Conservation (phyloP, 2,113 vertebrate species). For the Sclerurus mexicanus region DNA sequence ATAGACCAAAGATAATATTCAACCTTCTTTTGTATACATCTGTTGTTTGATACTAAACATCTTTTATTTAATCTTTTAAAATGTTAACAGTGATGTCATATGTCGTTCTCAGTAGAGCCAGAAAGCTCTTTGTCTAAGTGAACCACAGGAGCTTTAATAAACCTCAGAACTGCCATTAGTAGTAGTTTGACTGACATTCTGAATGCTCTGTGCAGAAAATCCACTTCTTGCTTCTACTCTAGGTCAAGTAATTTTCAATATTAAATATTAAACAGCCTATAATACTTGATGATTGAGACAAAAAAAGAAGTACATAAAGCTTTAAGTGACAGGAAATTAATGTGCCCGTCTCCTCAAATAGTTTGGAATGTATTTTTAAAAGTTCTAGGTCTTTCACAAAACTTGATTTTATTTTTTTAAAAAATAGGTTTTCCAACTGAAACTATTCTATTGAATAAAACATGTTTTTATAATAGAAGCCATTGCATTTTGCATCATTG, state of each 20-base stretch:
- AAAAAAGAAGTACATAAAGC: neutral
- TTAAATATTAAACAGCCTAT: constrained; percentile 6
- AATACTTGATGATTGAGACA: neutral
- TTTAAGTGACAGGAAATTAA: neutral
- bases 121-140: constrained; percentile 4
- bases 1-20: neutral
- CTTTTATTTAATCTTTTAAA: neutral
- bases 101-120: neutral
- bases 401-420: neutral
- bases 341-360: neutral
- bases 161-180: neutral
- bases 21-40: neutral
- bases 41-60: neutral
- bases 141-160: constrained; percentile 8
- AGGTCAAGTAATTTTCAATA: neutral
- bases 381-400: neutral
- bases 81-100: neutral
- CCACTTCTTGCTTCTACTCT: neutral
- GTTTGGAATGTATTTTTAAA: neutral
- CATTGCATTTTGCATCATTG: neutral
- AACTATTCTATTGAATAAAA: neutral
- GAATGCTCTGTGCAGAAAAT: neutral
- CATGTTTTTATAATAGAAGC: neutral
- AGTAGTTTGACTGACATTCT: neutral
- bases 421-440: neutral